Conservation (phyloP, 2,113 vertebrate genomes). For the Paracyprichromis sp. region DNA sequence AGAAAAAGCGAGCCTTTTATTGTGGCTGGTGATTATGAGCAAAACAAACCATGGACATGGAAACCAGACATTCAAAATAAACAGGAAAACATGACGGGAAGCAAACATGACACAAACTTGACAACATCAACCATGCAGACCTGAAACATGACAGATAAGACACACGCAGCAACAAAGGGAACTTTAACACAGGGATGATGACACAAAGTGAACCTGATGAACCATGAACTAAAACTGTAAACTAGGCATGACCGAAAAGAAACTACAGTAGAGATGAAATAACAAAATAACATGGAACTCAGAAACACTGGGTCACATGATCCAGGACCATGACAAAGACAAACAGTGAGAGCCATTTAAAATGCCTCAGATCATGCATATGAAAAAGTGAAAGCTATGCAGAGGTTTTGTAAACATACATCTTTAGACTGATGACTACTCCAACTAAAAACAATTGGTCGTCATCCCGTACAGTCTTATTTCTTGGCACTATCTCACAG, state of each 20-base stretch:
- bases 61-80: background rate
- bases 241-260: background rate
- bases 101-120: background rate
- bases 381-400: background rate
- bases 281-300: too few relatives aligned
- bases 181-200: background rate
- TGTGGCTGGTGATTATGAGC: background rate
- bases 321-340: background rate
- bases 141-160: background rate
- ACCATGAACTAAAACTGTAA: background rate
- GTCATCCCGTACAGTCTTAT: accelerated
- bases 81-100: background rate
- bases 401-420: background rate
- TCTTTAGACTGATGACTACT: background rate
- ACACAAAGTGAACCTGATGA: background rate
- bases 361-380: background rate
- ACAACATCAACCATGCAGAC: background rate
- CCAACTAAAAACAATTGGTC: background rate
- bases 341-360: background rate
- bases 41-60: background rate
- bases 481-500: background rate
- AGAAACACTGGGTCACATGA: too few relatives aligned
- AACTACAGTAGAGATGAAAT: background rate
- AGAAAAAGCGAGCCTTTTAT: background rate
- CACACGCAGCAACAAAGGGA: background rate